phyloP scores from a whole-genome alignment of 2,888 invertebrate species.

The Amorpha juglandis region DNA sequence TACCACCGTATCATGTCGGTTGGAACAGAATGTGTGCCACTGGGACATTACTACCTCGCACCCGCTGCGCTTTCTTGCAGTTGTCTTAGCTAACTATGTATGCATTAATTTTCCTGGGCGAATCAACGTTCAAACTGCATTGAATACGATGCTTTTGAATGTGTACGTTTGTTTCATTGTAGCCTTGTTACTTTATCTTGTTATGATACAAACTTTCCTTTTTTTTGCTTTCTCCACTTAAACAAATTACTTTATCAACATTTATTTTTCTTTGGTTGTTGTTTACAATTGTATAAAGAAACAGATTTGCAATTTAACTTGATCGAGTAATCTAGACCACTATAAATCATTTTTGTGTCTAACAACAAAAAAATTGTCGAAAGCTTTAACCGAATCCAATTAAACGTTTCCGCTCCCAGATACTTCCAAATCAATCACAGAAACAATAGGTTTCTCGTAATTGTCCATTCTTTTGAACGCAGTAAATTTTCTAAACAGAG shows the following conservation, averaged over 20 bases:
- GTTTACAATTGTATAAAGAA: not conserved
- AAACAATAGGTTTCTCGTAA: constrained; percentile 58
- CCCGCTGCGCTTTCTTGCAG: constrained; percentile 71
- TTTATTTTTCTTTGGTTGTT: not conserved
- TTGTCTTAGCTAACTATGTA: constrained; percentile 58
- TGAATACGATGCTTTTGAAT: not conserved
- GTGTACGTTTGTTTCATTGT: constrained; percentile 33
- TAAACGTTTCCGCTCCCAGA: constrained; percentile 56
- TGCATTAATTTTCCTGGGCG: constrained; percentile 33
- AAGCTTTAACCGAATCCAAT: constrained; percentile 47
- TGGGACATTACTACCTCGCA: constrained; percentile 65
- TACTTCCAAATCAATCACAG: constrained; percentile 52
- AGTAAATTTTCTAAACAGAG: constrained; percentile 36
- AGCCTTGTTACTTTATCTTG: constrained; percentile 29
- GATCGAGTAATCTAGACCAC: constrained; percentile 10
- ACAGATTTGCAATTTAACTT: not conserved
- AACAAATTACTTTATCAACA: constrained; percentile 7
- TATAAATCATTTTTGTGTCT: constrained; percentile 15
- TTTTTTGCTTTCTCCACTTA: constrained; percentile 3
- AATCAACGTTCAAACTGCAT: not conserved
- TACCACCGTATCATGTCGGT: constrained; percentile 63
- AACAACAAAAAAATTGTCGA: not conserved
- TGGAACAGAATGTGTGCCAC: constrained; percentile 68
- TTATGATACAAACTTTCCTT: constrained; percentile 3
- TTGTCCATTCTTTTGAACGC: constrained; percentile 48